These are phyloP conservation scores for Vulpes ferrilata DNA, from an alignment of 2,113 vertebrate genomes.

Conservation along the genomic window DNA sequence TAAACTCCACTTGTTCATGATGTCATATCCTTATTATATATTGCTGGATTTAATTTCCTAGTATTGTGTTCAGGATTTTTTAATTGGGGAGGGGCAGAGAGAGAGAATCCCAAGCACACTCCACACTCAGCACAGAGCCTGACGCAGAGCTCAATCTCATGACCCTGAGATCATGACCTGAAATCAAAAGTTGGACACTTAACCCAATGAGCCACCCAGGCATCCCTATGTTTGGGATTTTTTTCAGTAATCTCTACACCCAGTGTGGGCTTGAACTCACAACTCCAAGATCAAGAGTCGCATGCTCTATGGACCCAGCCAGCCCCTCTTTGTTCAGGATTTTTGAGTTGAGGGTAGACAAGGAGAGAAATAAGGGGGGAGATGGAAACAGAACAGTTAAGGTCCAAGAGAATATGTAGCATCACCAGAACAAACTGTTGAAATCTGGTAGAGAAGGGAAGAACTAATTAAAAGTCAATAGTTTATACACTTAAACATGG, in stretches of 20 bases:
- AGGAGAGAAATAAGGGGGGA: background rate
- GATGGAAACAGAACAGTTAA: background rate
- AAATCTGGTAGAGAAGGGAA: background rate
- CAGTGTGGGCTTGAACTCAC: no score
- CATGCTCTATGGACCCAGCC: no score
- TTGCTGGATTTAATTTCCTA: background rate
- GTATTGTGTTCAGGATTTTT: background rate
- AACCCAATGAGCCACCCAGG: background rate
- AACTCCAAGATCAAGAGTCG: no score
- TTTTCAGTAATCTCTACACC: background rate
- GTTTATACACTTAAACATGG: background rate
- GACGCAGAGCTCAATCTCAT: accelerated
- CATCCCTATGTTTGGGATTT: background rate
- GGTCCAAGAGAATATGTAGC: background rate
- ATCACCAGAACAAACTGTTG: background rate
- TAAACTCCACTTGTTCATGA: background rate
- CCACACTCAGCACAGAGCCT: background rate
- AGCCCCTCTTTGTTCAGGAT: background rate
- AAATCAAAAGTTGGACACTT: background rate
- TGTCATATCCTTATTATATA: background rate
- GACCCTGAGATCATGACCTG: background rate
- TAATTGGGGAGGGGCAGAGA: background rate
- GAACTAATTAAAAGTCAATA: background rate
- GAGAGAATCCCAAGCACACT: background rate
- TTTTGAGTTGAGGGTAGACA: background rate